Evolutionary conservation across 1,140 invertebrate species (phyloP).

Genomic region (Diorhabda elongata): DNA sequence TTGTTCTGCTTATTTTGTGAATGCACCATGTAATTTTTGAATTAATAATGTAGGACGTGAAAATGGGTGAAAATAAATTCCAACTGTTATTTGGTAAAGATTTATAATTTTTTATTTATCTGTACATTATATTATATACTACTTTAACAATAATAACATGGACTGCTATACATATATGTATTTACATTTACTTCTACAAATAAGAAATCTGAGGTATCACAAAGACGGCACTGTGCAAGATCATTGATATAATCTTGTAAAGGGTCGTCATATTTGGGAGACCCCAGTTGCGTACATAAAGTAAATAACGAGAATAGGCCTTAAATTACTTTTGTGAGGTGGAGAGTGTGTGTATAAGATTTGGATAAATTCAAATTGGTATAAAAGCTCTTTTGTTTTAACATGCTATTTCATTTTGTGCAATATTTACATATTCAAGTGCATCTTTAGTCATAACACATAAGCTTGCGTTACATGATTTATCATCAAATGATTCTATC

Average conservation of each 20-base stretch:
- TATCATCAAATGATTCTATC: no score
- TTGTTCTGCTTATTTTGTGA: no score
- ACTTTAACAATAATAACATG: conserved; percentile 5
- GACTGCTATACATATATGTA: conserved; percentile 5
- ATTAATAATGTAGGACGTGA: no score
- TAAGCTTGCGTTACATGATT: no score
- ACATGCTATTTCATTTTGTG: conserved; percentile 12
- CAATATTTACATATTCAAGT: conserved; percentile 9
- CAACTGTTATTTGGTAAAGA: not conserved
- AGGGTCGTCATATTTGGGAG: conserved; percentile 4
- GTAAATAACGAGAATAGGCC: conserved; percentile 38
- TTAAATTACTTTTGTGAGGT: conserved; percentile 37
- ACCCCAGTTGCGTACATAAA: conserved; percentile 31
- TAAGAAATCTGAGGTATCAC: conserved; percentile 10
- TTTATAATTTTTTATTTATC: conserved; percentile 7
- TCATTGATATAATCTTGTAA: not conserved
- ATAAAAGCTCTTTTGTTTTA: conserved; percentile 8
- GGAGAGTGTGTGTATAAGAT: conserved; percentile 13
- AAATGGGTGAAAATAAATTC: no score
- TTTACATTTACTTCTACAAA: conserved; percentile 12
- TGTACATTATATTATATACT: not conserved
- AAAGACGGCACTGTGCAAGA: conserved; percentile 20
- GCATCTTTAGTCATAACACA: not conserved
- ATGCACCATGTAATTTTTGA: no score
- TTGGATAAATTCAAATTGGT: not conserved